These are phyloP conservation scores for Elephas maximus DNA, from an alignment of 2,113 vertebrate species.

Conservation along the genomic window DNA sequence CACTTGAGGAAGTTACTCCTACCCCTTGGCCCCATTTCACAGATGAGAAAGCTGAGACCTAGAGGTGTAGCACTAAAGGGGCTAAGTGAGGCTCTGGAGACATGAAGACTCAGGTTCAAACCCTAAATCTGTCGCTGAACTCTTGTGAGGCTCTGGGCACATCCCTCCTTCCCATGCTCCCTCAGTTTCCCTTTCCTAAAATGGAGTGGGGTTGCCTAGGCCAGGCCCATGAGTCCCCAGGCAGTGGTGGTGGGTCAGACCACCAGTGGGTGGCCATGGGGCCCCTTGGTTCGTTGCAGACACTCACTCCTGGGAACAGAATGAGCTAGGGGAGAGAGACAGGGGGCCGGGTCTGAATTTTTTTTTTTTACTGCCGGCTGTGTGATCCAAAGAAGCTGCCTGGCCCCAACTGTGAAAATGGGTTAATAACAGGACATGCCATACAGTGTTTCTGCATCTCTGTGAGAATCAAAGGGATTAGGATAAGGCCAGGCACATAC, in stretches of 20 bases:
- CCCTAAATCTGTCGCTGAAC: background rate
- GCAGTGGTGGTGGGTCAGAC: background rate
- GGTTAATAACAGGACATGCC: too few relatives aligned
- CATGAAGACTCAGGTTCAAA: background rate
- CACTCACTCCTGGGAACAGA: background rate
- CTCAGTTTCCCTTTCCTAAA: background rate
- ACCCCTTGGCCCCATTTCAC: background rate
- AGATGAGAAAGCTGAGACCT: background rate
- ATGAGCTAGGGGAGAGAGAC: too few relatives aligned
- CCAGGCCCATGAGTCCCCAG: background rate
- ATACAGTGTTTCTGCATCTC: too few relatives aligned
- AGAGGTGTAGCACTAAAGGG: too few relatives aligned
- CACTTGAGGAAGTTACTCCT: background rate
- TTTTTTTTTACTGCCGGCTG: background rate
- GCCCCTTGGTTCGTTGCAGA: background rate
- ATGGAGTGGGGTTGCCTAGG: rapidly evolving
- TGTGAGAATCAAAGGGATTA: too few relatives aligned
- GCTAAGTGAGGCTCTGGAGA: background rate
- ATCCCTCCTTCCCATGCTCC: background rate
- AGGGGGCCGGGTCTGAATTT: background rate
- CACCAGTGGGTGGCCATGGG: background rate
- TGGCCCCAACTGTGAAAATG: too few relatives aligned
- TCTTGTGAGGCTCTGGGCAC: too few relatives aligned
- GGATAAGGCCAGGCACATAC: too few relatives aligned
- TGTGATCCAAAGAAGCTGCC: background rate